Evolutionary conservation across 1,140 invertebrate species (phyloP).

Genomic region (Eumeta japonica): DNA sequence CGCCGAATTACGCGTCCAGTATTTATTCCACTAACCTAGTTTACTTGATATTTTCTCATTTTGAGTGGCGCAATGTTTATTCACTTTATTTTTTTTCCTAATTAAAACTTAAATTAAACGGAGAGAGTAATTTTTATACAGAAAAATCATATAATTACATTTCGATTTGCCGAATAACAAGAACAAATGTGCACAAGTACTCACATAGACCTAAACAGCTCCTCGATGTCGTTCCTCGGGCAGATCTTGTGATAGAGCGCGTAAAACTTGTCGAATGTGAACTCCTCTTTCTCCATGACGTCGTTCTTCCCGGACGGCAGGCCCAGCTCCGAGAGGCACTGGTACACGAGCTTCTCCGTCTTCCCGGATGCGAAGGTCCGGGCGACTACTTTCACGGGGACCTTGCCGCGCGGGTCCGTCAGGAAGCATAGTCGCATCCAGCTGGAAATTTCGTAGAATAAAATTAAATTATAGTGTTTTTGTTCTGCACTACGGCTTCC

Average conservation of each 20-base stretch:
- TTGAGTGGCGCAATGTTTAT: too few relatives aligned
- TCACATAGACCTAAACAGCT: slow-evolving; percentile 96
- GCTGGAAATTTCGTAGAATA: too few relatives aligned
- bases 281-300: slow-evolving; percentile 89
- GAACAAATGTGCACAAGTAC: slow-evolving; percentile 41
- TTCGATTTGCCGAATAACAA: too few relatives aligned
- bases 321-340: slow-evolving; percentile 90
- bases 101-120: too few relatives aligned
- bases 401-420: slow-evolving; percentile 91
- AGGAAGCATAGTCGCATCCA: slow-evolving; percentile 96
- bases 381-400: slow-evolving; percentile 95
- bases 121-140: too few relatives aligned
- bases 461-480: too few relatives aligned
- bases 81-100: too few relatives aligned
- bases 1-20: too few relatives aligned
- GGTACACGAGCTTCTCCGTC: slow-evolving; percentile 97
- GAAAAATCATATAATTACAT: too few relatives aligned
- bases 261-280: slow-evolving; percentile 99
- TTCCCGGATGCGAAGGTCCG: slow-evolving; percentile 96
- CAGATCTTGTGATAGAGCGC: slow-evolving; percentile 98
- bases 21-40: too few relatives aligned
- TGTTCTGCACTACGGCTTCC: too few relatives aligned
- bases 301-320: slow-evolving; percentile 96
- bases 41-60: too few relatives aligned
- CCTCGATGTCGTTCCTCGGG: slow-evolving; percentile 98